A percentile compares a stretch with the other conserved stretches of the same genome.
phyloP scores from a whole-genome alignment of 2,888 invertebrate genomes.

The Coecobrya sp. region DNA sequence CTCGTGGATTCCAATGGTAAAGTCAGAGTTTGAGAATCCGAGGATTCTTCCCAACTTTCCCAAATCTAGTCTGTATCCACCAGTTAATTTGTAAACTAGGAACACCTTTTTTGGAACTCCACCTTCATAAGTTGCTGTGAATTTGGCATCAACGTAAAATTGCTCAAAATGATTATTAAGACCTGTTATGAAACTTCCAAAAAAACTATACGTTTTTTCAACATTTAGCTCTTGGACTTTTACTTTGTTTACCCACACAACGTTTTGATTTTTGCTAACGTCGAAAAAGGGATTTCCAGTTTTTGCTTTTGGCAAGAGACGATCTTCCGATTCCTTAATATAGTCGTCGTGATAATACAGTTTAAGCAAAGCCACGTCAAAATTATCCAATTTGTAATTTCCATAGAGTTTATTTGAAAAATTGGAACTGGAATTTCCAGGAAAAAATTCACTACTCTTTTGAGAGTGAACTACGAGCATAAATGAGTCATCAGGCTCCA shows the following conservation, averaged over 20 bases:
- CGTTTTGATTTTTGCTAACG: background rate
- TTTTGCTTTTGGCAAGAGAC: background rate
- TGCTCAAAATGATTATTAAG: background rate
- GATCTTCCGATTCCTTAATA: background rate
- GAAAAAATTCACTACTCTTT: background rate
- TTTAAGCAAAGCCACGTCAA: background rate
- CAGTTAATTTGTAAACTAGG: background rate
- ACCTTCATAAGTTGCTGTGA: background rate
- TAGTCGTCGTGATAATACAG: constrained; percentile 1
- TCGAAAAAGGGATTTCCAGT: background rate
- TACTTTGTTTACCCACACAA: background rate
- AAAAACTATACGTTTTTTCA: background rate
- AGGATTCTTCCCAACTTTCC: background rate
- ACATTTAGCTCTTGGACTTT: background rate
- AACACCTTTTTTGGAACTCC: background rate
- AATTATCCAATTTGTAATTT: background rate
- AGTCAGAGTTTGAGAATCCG: background rate
- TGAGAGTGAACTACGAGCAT: background rate
- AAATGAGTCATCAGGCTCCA: background rate
- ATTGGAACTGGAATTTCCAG: background rate
- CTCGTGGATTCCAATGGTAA: background rate
- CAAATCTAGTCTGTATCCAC: background rate
- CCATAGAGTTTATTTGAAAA: background rate
- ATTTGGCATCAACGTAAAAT: too few species aligned
- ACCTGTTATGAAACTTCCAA: background rate